Evolutionary conservation across 64 coral and sea anemone species (phyloP), one percentile per base, ranked within the genome.

Genomic region (Pocillopora damicornis): DNA sequence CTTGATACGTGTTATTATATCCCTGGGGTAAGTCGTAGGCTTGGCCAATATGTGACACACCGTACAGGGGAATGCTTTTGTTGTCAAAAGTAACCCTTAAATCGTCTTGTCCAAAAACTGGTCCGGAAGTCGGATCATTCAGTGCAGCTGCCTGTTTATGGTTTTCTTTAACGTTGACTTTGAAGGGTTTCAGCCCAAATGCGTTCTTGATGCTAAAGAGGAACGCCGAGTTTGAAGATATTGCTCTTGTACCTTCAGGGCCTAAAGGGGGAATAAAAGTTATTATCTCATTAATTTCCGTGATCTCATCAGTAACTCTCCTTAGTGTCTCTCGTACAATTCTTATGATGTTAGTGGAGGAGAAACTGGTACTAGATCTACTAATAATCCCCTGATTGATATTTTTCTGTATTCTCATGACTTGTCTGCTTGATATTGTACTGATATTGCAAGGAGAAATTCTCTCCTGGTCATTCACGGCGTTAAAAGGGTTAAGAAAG

Each of bases 121-220:
- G 89, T 60, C 77, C 77, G 63, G 36, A 63, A 17, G 89, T 38
- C 1, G 69, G 58, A 9, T 79, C 23, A 61, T 58, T 56, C 9
- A 60, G 22, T 0, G 56, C 16, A 14, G 89, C 89, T 15, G 15
- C 37, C 37, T 20, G 13, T n/a, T 25, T 14, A 13, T 37, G 13
- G 16, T 1, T 25, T 45, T 13, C 11, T 11, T 58, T 45, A 17
- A 82, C 11, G 69, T 18, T 61, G 15, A 90, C 30, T 71, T 75
- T 83, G 25, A 83, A 63, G 22, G 79, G 89, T 13, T 61, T 20
- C 73, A 73, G 23, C 0, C 79, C 79, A 9, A n/a, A 11, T 16
- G 61, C 65, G 35, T 83, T 90, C 5, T 76, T 76, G 13, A 90
- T 68, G 26, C 79, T 90, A 67, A 90, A 90, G 15, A 90, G 45